Evolutionary conservation across 2,888 invertebrate species (phyloP), one percentile per base, ranked within the genome.

Genomic region (Zeuzera pyrina): DNA sequence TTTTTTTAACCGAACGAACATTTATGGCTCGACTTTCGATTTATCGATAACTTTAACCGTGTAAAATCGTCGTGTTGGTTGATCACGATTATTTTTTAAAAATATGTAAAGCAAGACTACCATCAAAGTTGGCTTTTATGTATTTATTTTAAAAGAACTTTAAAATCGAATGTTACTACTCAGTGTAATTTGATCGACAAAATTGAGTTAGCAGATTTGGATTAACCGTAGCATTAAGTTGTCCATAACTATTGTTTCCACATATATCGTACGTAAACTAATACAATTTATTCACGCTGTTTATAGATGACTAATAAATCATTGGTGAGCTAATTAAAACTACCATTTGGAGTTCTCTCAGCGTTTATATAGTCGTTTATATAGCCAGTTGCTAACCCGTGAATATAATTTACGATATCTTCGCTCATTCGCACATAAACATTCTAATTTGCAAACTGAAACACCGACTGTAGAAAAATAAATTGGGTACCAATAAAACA

Each of bases 401-500:
- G 61, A 66, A 69, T 50, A 65, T 74, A 72, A 77, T 79, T 81
- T 83, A 83, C 70, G 78, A 72, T 62, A 69, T 64, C 53, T 47
- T 55, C 58, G 58, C 53, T 62, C 61, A 64, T 67, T 62, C 57
- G 53, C 62, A 57, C 73, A 68, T 73, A 77, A 81, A 72, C 77
- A 74, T 79, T 81, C 78, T 78, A 76, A 83, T 78, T 78, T 79
- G 74, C 71, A 55, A 55, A 42, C 56, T n/a, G n/a, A n/a, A n/a
- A n/a, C n/a, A n/a, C n/a, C n/a, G 52, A 64, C 64, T 66, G 57
- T 66, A 69, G n/a, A n/a, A 66, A 63, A 69, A 65, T 49, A 54
- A 65, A 70, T 63, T 64, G 60, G 57, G 50, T 46, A 56, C 58
- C 62, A 70, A 78, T 71, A 76, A 81, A 78, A 68, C 65, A 77